Evolutionary conservation across 2,797 vertebrate species (phyloP).

Genomic region (Platyrinchus mystaceus): DNA sequence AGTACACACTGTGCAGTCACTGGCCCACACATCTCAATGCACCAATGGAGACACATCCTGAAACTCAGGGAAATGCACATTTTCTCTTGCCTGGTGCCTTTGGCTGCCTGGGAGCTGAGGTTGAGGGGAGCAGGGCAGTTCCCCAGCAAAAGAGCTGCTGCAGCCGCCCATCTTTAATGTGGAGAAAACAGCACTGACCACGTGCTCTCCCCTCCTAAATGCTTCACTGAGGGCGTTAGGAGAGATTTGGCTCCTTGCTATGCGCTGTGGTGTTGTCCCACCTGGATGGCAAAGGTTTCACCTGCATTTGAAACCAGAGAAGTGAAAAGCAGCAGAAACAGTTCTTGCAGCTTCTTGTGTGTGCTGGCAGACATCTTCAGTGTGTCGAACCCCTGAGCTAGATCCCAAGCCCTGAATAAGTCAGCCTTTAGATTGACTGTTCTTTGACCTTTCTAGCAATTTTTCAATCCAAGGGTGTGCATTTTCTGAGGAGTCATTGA

Average conservation of each 20-base stretch:
- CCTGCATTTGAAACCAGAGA: background rate
- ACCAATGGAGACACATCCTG: background rate
- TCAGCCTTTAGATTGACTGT: background rate
- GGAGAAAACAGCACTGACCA: background rate
- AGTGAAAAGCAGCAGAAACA: background rate
- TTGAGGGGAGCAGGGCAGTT: background rate
- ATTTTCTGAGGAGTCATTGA: background rate
- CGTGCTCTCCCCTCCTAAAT: accelerated
- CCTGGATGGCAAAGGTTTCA: background rate
- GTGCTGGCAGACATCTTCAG: background rate
- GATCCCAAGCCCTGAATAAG: background rate
- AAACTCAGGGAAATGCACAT: background rate
- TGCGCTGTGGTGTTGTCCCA: background rate
- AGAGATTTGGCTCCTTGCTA: background rate
- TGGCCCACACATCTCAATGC: background rate
- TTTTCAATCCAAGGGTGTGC: background rate
- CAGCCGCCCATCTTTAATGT: background rate
- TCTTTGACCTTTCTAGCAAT: background rate
- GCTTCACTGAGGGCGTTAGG: background rate
- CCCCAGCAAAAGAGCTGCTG: background rate
- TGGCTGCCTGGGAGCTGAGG: background rate
- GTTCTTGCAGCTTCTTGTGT: background rate
- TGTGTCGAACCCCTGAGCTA: accelerated
- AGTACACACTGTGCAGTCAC: background rate
- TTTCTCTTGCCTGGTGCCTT: background rate